Base-by-base conservation (phyloP, 1,140 invertebrate species). In the Drosophila repleta region DNA sequence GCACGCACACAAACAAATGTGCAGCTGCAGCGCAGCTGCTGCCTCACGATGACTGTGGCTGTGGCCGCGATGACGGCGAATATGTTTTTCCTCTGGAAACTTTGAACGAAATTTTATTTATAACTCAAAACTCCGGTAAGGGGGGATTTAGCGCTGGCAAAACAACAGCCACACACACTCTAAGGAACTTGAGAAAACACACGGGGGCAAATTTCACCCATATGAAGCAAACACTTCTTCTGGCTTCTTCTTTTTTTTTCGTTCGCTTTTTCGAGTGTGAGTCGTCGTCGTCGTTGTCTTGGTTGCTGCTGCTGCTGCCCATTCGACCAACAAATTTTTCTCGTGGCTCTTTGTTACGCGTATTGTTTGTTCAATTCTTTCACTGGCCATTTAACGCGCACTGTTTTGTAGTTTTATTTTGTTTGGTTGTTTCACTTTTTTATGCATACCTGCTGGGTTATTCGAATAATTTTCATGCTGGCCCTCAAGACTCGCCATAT, bases 401-500 rank as follows among this genome's bases (percentile, higher is more conserved):
- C 26, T 3, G 15, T 43, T 46, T 35, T 26, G 4, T 48, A 43
- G 43, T 63, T 63, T 15, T n/a, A 53, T 76, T 76, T 35, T 70
- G 43, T 70, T 29, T 49, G 32, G 29, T 29, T 13, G 45, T 53
- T 41, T 58, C 45, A 51, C 52, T 41, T 76, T 73, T 83, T 79
- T 49, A 76, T 82, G 78, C 85, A 76, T 90, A 90, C 87, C 87
- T 90, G 79, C 73, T 87, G 73, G 76, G 75, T 89, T 81, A 83
- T 90, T 90, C 79, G 90, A 79, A 85, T 78, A 90, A 91, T 90
- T 90, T 91, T 90, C 79, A 85, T 91, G 82, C 74, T 83, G 90
- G 78, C 87, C 90, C 88, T 87, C 90, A 84, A 91, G 79, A 90
- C 90, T 91, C 90, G 90, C 90, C 90, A 91, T 91, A 89, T 91